A percentile compares a stretch with the other conserved stretches of the same genome.
These are phyloP conservation scores for Myathropa florea DNA, from an alignment of 2,888 invertebrate genomes.

Conservation along the genomic window DNA sequence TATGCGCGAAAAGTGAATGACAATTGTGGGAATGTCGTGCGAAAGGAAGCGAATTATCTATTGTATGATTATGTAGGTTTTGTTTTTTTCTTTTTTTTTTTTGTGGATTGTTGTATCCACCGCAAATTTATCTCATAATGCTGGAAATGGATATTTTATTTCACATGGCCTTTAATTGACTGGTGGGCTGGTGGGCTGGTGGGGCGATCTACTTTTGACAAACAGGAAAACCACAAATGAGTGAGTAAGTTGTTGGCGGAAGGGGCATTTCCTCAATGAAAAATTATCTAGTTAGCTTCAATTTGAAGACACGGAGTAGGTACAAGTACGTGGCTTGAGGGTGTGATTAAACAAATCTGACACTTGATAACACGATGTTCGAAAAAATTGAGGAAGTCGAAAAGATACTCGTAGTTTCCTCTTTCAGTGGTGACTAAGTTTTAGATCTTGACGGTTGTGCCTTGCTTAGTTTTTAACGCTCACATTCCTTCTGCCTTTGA, in stretches of 20 bases:
- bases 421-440: too few relatives aligned
- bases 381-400: too few relatives aligned
- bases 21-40: conserved; percentile 48
- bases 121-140: conserved; percentile 31
- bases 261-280: neutral
- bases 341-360: too few relatives aligned
- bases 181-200: neutral
- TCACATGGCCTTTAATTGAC: neutral
- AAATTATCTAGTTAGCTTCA: neutral
- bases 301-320: too few relatives aligned
- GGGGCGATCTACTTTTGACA: neutral
- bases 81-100: neutral
- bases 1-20: conserved; percentile 47
- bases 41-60: conserved; percentile 46
- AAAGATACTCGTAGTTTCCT: too few relatives aligned
- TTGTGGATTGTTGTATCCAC: neutral
- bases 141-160: neutral
- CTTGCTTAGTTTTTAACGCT: too few relatives aligned
- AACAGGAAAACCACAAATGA: neutral
- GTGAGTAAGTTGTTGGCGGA: neutral
- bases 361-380: too few relatives aligned
- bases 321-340: too few relatives aligned
- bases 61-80: conserved; percentile 17
- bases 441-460: too few relatives aligned
- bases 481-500: too few relatives aligned